Conservation (phyloP, 2,113 vertebrate species). For the Pionites leucogaster region DNA sequence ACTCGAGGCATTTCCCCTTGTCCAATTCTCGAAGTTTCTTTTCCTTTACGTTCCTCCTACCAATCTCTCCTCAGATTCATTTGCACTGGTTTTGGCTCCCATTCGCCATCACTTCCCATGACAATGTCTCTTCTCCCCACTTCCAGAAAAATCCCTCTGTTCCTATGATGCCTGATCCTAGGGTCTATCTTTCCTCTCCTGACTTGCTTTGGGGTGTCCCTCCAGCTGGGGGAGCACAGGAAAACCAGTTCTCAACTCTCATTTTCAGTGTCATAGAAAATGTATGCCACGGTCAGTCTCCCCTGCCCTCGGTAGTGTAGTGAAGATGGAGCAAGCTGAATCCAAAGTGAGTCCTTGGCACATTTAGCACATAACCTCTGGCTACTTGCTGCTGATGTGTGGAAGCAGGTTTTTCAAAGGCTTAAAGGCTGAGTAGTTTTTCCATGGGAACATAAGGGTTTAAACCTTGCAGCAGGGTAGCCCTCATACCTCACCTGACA, state of each 20-base stretch:
- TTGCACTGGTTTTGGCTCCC: not conserved
- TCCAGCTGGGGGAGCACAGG: not conserved
- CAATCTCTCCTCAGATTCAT: not conserved
- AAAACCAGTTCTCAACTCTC: not conserved
- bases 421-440: not conserved
- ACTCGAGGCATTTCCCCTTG: not conserved
- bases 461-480: not conserved
- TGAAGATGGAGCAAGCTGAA: not conserved
- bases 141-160: not conserved
- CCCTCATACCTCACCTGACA: not conserved
- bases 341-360: not conserved
- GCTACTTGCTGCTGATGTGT: not conserved
- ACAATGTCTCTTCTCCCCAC: not conserved
- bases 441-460: not conserved
- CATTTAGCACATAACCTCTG: not conserved
- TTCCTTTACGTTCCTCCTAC: not conserved
- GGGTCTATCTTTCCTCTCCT: not conserved
- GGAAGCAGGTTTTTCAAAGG: not conserved
- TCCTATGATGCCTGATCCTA: not conserved
- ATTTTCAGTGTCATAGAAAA: not conserved
- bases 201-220: not conserved
- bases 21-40: not conserved
- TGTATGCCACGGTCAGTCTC: not conserved
- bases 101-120: not conserved
- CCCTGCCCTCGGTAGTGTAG: not conserved